Evolutionary conservation across 2,113 vertebrate species (phyloP).

Genomic region (Danionella cerebrum): DNA sequence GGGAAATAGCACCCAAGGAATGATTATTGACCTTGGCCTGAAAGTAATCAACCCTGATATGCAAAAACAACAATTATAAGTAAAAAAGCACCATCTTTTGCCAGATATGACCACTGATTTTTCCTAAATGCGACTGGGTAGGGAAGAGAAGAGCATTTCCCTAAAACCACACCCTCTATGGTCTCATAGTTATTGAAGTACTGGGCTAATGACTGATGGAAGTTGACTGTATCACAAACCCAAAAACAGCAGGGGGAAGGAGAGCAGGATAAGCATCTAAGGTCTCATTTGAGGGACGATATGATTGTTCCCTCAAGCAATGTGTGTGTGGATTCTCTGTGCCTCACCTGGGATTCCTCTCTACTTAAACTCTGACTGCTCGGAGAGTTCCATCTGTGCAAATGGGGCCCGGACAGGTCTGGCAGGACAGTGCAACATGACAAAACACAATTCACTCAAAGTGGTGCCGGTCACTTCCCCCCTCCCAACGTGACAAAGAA

Average conservation of each 20-base stretch:
- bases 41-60: background rate
- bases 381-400: slow-evolving; percentile 47
- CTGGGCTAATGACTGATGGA: background rate
- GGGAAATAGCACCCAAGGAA: background rate
- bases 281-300: background rate
- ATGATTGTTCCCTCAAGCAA: background rate
- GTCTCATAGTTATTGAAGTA: background rate
- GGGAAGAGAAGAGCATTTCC: background rate
- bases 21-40: background rate
- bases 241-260: slow-evolving; percentile 14
- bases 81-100: background rate
- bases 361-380: slow-evolving; percentile 47
- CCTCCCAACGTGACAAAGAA: background rate
- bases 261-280: slow-evolving; percentile 3
- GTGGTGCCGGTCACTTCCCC: background rate
- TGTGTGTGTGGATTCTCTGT: slow-evolving; percentile 33
- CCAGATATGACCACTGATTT: background rate
- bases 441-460: slow-evolving; percentile 48
- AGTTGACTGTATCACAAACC: slow-evolving; percentile 1
- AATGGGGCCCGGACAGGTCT: slow-evolving; percentile 41
- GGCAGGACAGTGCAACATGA: slow-evolving; percentile 49
- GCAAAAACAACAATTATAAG: slow-evolving; percentile 5
- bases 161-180: slow-evolving; percentile 8
- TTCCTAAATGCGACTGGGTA: background rate
- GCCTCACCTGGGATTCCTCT: slow-evolving; percentile 48